Percentiles rank a stretch among this genome's conserved stretches.
Conservation (phyloP, 2,113 vertebrate genomes). For the Rhadina sibilatrix region DNA sequence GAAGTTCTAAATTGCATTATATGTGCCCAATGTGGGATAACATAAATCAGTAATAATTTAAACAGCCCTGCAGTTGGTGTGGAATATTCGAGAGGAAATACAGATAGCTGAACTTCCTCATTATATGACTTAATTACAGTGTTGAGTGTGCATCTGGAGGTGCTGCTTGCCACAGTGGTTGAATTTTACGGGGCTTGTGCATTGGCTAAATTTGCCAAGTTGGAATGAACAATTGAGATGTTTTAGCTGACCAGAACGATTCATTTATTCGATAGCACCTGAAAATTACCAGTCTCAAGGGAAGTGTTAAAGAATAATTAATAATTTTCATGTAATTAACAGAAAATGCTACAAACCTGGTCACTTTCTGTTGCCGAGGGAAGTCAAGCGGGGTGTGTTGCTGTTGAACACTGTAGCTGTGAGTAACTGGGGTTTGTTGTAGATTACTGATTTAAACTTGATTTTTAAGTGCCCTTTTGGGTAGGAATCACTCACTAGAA, state of each 20-base stretch:
- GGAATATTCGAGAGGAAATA: background rate
- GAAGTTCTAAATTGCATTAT: background rate
- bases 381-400: background rate
- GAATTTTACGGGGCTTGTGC: background rate
- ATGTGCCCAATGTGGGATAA: background rate
- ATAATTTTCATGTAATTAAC: background rate
- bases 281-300: background rate
- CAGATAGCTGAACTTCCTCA: background rate
- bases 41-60: background rate
- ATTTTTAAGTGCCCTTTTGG: background rate
- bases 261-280: background rate
- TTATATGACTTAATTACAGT: background rate
- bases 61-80: background rate
- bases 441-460: background rate
- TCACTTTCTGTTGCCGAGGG: background rate
- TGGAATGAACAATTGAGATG: background rate
- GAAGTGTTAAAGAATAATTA: background rate
- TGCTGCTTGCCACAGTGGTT: background rate
- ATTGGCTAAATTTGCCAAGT: background rate
- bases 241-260: background rate
- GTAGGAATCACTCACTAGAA: background rate
- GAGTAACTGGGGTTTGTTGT: background rate
- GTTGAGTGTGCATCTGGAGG: background rate
- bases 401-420: background rate
- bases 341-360: background rate